Conservation (phyloP, 2,888 invertebrate species). For the Zaprionus obscuricornis region DNA sequence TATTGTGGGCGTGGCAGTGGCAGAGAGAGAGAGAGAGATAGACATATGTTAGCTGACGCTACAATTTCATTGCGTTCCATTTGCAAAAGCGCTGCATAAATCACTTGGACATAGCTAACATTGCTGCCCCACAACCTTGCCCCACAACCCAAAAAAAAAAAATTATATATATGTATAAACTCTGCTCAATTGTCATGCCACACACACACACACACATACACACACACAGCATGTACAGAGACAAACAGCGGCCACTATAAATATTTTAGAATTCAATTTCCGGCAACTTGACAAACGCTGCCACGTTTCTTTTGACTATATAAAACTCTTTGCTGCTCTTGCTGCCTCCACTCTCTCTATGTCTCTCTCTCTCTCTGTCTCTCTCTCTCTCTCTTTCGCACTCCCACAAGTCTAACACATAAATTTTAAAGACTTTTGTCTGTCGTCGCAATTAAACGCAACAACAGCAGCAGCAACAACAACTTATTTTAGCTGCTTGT, state of each 20-base stretch:
- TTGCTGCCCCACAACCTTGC: background rate
- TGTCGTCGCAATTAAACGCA: slow-evolving; percentile 62
- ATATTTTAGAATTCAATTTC: slow-evolving; percentile 75
- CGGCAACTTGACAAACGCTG: slow-evolving; percentile 53
- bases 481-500: slow-evolving; percentile 43
- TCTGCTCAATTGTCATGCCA: slow-evolving; percentile 31
- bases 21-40: no score
- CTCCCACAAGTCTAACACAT: slow-evolving; percentile 44
- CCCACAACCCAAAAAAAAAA: no score
- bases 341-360: background rate
- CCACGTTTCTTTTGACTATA: slow-evolving; percentile 34
- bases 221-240: slow-evolving; percentile 1
- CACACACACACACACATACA: background rate
- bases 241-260: slow-evolving; percentile 35
- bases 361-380: background rate
- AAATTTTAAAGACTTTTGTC: slow-evolving; percentile 41
- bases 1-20: no score
- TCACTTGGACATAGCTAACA: no score
- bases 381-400: background rate
- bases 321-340: background rate
- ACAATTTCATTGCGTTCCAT: slow-evolving; percentile 56
- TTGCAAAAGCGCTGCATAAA: slow-evolving; percentile 65
- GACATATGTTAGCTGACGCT: no score
- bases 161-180: slow-evolving; percentile 48
- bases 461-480: no score